Evolutionary conservation across 2,113 vertebrate species (phyloP), one percentile per base, ranked within the genome.

Genomic region (Centropus unirufus): DNA sequence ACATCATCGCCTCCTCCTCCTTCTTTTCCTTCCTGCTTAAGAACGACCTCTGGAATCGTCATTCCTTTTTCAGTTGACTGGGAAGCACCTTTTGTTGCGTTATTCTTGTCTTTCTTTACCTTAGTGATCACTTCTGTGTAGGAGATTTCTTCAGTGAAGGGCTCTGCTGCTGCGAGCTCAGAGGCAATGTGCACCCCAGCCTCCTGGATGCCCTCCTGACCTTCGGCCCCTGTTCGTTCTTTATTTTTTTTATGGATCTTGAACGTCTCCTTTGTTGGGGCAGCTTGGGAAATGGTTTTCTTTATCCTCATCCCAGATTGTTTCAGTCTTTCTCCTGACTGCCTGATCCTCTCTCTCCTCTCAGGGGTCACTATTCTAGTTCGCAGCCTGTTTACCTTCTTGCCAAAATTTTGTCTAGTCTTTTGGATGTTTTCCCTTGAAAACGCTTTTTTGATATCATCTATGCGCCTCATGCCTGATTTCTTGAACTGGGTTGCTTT

Each of bases 351-450:
- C 90, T 99, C 99, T 92, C 99, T 96, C 74, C 98, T 98, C 94
- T 99, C 99, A 0, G 98, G 98, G 2, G 99, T 99, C 85, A 99
- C 99, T 47, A 99, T 99, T 96, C 99, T 99, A 62, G 99, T 99
- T 64, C 98, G 99, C 76, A 99, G 98, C 96, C 98, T 97, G 95
- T 98, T 98, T 93, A 99, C 98, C 97, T 98, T 99, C 96, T 98
- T 98, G 90, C 99, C 99, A 80, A 99, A 98, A 97, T 98, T 99
- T 96, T 98, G 99, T 76, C 98, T 99, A 9, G 99, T 99, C 96
- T 99, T 99, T 97, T 96, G 98, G 97, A 99, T 99, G 89, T 97
- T 99, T 97, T 99, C 99, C 94, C 98, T 99, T 93, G 99, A 99
- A 98, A 99, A 99, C 11, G 99, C 98, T 12, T 99, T 99, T 97